A percentile compares a stretch with the other conserved stretches of the same genome.
phyloP scores from a whole-genome alignment of 2,113 vertebrate species.

The Pangasianodon hypophthalmus region DNA sequence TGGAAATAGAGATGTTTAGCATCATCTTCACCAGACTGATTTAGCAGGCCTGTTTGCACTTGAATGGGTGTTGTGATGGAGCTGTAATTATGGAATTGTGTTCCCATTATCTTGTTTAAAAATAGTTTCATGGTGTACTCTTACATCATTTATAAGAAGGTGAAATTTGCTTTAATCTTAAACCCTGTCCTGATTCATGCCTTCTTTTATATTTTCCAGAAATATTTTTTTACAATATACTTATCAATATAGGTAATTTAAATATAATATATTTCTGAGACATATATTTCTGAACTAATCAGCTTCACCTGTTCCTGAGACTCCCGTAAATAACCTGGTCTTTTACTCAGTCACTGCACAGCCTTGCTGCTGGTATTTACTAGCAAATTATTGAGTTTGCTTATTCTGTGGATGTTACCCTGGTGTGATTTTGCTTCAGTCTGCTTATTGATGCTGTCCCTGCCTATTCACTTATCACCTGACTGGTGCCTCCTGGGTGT shows the following conservation, averaged over 20 bases:
- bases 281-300: neutral
- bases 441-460: neutral
- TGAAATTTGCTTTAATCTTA: neutral
- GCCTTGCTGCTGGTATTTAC: neutral
- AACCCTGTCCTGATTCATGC: neutral
- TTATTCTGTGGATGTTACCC: neutral
- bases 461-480: neutral
- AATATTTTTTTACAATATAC: neutral
- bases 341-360: neutral
- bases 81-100: neutral
- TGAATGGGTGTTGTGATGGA: neutral
- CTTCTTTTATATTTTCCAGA: neutral
- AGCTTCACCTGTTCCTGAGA: neutral
- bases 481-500: neutral
- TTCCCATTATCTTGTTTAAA: neutral
- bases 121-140: neutral
- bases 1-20: neutral
- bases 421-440: neutral
- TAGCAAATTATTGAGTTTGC: neutral
- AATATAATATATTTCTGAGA: neutral
- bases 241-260: neutral
- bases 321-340: neutral
- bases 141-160: neutral
- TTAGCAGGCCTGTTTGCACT: neutral
- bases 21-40: neutral